Evolutionary conservation across 1,140 invertebrate species (phyloP).

Genomic region (Anastrepha ludens): DNA sequence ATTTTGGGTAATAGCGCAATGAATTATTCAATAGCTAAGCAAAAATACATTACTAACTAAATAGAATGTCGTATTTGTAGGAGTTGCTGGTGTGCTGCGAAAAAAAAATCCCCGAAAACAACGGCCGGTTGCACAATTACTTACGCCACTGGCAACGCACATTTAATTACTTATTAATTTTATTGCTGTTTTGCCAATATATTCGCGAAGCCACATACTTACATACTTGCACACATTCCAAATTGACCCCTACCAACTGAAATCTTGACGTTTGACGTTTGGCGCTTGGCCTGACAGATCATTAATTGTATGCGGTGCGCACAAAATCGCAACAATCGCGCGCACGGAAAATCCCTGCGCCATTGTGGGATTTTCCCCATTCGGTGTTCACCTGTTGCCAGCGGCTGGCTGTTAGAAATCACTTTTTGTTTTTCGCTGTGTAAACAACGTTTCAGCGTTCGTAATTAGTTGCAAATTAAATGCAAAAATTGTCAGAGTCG

Average conservation of each 20-base stretch:
- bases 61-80: no score
- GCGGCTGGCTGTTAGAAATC: not conserved
- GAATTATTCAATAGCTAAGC: no score
- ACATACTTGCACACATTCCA: no score
- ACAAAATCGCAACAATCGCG: not conserved
- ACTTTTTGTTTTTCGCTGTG: not conserved
- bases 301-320: not conserved
- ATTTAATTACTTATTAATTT: no score
- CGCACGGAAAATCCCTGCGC: not conserved
- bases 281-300: not conserved
- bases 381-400: not conserved
- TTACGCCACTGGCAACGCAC: no score
- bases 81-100: no score
- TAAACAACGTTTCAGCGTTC: not conserved
- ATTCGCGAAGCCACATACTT: no score
- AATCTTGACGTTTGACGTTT: not conserved
- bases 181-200: no score
- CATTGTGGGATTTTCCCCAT: not conserved
- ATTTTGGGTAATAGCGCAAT: no score
- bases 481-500: not conserved
- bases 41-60: no score
- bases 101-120: no score
- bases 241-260: not conserved
- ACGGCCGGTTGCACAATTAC: no score
- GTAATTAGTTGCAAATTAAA: constrained; percentile 39